Evolutionary conservation across 2,888 invertebrate species (phyloP), one percentile per base, ranked within the genome.

Genomic region (Plutella xylostella): DNA sequence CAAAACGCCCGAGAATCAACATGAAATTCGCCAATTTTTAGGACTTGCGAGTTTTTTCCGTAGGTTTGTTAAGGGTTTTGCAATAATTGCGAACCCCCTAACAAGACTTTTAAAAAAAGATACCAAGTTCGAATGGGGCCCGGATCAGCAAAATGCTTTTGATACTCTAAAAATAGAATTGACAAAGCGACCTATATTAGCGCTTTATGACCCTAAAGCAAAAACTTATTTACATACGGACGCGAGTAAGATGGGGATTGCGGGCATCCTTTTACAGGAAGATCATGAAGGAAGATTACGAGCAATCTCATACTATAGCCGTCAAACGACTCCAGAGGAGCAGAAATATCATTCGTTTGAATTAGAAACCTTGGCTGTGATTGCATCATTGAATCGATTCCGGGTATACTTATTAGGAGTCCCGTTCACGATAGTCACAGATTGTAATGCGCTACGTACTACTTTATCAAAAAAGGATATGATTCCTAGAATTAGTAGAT

Each of bases 361-460:
- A 4, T 14, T 45, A 12, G 45, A 45, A 20, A 45, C 45, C 9
- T 21, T 45, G 6, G 45, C 54, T 0, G 54, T 58, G 1, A 31
- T 56, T 1, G 43, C 53, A 0, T 53, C 58, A 1, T 40, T 60
- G 3, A 46, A 40, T 2, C 12, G 44, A 14, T 56, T 56, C 31
- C 11, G 55, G 2, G 51, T 55, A 1, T 59, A 56, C 41, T 30
- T 56, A 14, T 4, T 57, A 5, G 57, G 59, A 0, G n/a, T 54
- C 20, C 33, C 25, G 6, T 56, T 56, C 42, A 56, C 5, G 25
- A 25, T 63, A 15, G 42, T 61, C 1, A 61, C 60, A 1, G 63
- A 65, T 30, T 56, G 55, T 39, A 35, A n/a, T n/a, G n/a, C n/a
- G n/a, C n/a, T n/a, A n/a, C n/a, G n/a, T n/a, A n/a, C n/a, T n/a